Base-by-base conservation (phyloP, 1,140 invertebrate genomes). In the Popillia japonica region DNA sequence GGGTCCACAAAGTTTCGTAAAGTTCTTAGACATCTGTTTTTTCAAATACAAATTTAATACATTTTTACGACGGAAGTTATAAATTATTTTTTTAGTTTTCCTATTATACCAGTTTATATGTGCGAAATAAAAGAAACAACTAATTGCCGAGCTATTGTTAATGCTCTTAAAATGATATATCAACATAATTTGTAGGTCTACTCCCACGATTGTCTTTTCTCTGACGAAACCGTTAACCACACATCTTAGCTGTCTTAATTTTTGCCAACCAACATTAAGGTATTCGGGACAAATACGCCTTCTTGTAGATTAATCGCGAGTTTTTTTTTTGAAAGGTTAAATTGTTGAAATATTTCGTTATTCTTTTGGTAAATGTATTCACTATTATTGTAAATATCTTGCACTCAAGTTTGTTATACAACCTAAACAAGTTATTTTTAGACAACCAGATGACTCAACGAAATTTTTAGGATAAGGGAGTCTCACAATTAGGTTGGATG, bases 191-290 rank as follows among this genome's bases (percentile, higher is more conserved):
- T 68, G 7, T 68, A 68, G 61, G 61, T 68, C 8, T 68, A 68
- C 61, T 68, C 61, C 61, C 61, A 68, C 61, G 61, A 68, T 68
- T 68, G 61, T 68, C 61, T 68, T 68, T 14, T 17, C 27, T 68
- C 61, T 68, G 61, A 68, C 61, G 61, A 68, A 68, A 68, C 61
- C 61, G 61, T 68, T 68, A 68, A 68, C 61, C 23, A 34, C 61
- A 68, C 17, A 27, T 27, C 27, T 68, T 14, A 68, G 27, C 22
- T 27, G 61, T 27, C 61, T 68, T 68, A 68, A 68, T 34, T 68
- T 64, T 68, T 68, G 61, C 61, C 22, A 68, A 68, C 61, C 20
- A 68, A 68, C 61, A 23, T 23, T n/a, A 68, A 68, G 22, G 61
- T 68, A 68, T 68, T 68, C 11, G 27, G 61, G 61, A 34, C 61